These are phyloP conservation scores for Ochropacha duplaris DNA, from an alignment of 2,888 invertebrate genomes.

Conservation along the genomic window DNA sequence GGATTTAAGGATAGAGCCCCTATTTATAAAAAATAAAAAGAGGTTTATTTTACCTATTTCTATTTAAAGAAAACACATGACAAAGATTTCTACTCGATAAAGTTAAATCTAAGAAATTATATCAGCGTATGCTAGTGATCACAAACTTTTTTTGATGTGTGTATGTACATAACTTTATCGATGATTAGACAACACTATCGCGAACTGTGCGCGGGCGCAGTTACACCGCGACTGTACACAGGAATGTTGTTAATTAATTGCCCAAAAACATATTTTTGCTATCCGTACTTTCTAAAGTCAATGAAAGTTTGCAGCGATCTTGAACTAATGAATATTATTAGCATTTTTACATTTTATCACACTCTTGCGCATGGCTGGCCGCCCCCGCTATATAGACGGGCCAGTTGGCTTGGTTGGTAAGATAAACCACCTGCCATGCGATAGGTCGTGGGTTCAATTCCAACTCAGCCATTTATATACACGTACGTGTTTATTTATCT, in stretches of 20 bases:
- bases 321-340: constrained; percentile 11
- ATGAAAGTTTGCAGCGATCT: constrained; percentile 11
- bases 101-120: too few species aligned
- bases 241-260: constrained; percentile 34
- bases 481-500: too few species aligned
- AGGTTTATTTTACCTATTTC: too few species aligned
- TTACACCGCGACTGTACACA: constrained; percentile 12
- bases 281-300: constrained; percentile 32
- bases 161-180: not conserved
- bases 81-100: too few species aligned
- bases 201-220: not conserved
- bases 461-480: too few species aligned
- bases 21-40: too few species aligned
- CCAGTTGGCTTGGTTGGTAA: not conserved
- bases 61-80: too few species aligned
- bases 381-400: not conserved
- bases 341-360: constrained; percentile 8
- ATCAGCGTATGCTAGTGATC: too few species aligned
- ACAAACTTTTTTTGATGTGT: too few species aligned
- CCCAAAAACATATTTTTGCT: constrained; percentile 22
- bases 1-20: too few species aligned
- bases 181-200: constrained; percentile 7
- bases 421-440: too few species aligned
- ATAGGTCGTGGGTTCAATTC: too few species aligned
- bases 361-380: not conserved